These are phyloP conservation scores for Spialia ferax DNA, from an alignment of 2,888 invertebrate genomes.

Conservation along the genomic window DNA sequence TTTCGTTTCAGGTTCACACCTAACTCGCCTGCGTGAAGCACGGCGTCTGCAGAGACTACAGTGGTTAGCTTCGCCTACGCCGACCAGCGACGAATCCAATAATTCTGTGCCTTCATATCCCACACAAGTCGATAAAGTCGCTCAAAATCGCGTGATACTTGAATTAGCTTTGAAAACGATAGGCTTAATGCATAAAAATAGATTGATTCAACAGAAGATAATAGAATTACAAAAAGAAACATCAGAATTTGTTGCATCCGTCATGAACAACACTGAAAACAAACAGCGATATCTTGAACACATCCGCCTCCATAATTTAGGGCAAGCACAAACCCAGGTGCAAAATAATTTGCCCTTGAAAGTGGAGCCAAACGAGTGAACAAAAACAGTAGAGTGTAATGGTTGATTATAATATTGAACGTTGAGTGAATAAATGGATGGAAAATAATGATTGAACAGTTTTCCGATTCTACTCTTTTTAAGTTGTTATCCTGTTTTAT, in stretches of 20 bases:
- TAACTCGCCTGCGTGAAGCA: conserved; percentile 69
- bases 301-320: conserved; percentile 54
- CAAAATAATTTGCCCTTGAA: conserved; percentile 10
- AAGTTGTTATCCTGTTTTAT: not conserved
- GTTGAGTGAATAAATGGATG: conserved; percentile 20
- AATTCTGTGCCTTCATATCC: conserved; percentile 41
- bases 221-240: conserved; percentile 88
- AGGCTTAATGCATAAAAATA: conserved; percentile 87
- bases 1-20: conserved; percentile 69
- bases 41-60: conserved; percentile 70
- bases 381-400: conserved; percentile 39
- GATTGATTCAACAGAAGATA: conserved; percentile 87
- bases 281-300: conserved; percentile 65
- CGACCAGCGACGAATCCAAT: conserved; percentile 50
- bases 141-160: conserved; percentile 82
- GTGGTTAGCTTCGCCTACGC: conserved; percentile 54
- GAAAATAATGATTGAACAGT: conserved; percentile 20
- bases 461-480: not conserved
- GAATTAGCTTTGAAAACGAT: conserved; percentile 89
- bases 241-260: conserved; percentile 86
- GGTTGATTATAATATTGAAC: conserved; percentile 42
- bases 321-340: conserved; percentile 10
- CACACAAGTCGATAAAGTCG: conserved; percentile 58
- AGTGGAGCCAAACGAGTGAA: conserved; percentile 25
- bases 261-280: conserved; percentile 85